Evolutionary conservation across 2,113 vertebrate species (phyloP), one percentile per base, ranked within the genome.

Genomic region (Irena cyanogastra): DNA sequence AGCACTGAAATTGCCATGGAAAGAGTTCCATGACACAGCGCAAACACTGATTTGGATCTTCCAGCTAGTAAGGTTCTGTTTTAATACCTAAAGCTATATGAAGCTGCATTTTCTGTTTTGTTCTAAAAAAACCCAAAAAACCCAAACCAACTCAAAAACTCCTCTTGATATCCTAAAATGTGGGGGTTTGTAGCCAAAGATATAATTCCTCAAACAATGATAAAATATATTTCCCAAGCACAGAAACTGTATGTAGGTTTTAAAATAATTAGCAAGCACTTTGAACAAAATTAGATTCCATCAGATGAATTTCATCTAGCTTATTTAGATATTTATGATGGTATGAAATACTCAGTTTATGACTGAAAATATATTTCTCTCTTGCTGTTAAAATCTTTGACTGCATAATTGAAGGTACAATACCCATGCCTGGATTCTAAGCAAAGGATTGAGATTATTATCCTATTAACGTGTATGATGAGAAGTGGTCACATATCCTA

Each of bases 391-490:
- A 23, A 28, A 30, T 54, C 26, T 31, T 65, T 69, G 35, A n/a
- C 20, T 50, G 10, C 20, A 10, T 50, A 82, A 74, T 33, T 64
- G 30, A 90, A 70, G 26, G 19, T 47, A 52, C 5, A 71, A 39
- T 27, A 75, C 2, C 16, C 13, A 41, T 31, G 6, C 6, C 16
- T 76, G 41, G 20, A 76, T 69, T 93, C 69, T 50, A 50, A 84
- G 4, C 3, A 45, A 50, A 77, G 10, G 21, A 33, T 71, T 2
- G 0, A 0, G 0, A 18, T 66, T 30, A 44, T 5, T 22, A 24
- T 50, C 11, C 5, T 63, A 6, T 59, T 70, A 66, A 89, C 87
- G 8, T 37, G 11, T 28, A 16, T 21, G 26, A 12, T 19, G 30
- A 16, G 15, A 87, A 87, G 52, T 39, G 15, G 72, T 74, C 37